These are phyloP conservation scores for Leptatherina wallacei DNA, from an alignment of 2,797 vertebrate genomes.

Conservation along the genomic window DNA sequence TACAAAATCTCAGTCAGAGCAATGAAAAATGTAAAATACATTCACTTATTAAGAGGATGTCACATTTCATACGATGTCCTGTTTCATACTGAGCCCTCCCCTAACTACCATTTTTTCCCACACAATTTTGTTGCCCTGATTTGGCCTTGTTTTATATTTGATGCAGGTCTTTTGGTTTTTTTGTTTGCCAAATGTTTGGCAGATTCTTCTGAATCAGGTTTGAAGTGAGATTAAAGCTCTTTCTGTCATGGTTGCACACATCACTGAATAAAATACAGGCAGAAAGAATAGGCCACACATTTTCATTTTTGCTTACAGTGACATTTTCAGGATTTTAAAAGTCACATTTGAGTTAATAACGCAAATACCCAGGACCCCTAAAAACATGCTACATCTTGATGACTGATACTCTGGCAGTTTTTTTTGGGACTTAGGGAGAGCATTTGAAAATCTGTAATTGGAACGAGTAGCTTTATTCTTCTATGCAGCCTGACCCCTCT, in stretches of 20 bases:
- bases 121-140: conserved; percentile 2
- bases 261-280: background rate
- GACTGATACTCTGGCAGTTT: no score
- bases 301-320: background rate
- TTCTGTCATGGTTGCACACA: background rate
- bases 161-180: background rate
- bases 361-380: no score
- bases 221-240: background rate
- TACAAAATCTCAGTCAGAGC: conserved; percentile 28
- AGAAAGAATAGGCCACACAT: no score
- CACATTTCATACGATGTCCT: background rate
- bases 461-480: no score
- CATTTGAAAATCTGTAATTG: no score
- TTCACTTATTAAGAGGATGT: background rate
- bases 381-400: no score
- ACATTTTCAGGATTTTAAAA: no score
- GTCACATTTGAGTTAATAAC: no score
- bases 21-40: conserved; percentile 5
- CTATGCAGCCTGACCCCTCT: no score
- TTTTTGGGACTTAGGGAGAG: no score
- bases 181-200: no score
- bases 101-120: background rate
- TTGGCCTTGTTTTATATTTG: background rate
- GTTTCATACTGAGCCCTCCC: background rate
- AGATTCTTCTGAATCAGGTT: background rate